Percentiles rank a stretch among this genome's conserved stretches.
These are phyloP conservation scores for Girardinus metallicus DNA, from an alignment of 2,797 vertebrate species.

Conservation along the genomic window DNA sequence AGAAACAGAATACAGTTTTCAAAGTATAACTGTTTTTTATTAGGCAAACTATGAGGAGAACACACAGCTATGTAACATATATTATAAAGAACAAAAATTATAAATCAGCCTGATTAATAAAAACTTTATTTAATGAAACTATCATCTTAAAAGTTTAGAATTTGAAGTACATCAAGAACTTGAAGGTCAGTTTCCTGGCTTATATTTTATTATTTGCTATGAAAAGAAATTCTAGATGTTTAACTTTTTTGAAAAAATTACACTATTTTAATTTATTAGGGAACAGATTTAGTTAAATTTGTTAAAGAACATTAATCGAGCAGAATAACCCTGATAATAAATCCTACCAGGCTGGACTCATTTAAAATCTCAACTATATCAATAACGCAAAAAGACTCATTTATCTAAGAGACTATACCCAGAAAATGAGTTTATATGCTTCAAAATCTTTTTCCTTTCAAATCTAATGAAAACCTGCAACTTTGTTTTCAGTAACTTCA, in stretches of 20 bases:
- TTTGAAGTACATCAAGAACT: neutral
- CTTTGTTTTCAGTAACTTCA: too few species aligned
- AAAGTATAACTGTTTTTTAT: neutral
- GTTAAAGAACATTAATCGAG: too few species aligned
- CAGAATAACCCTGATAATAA: neutral
- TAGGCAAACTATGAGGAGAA: neutral
- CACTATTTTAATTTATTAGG: neutral
- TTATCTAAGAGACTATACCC: neutral
- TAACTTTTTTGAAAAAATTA: neutral
- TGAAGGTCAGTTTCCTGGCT: neutral
- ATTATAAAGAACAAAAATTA: too few species aligned
- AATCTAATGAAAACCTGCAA: too few species aligned
- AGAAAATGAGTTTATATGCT: too few species aligned
- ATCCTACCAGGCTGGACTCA: neutral
- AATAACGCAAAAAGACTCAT: neutral
- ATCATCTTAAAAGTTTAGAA: neutral
- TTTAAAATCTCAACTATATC: neutral
- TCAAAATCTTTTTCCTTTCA: too few species aligned
- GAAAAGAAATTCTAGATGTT: too few species aligned
- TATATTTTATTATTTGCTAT: neutral
- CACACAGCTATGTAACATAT: neutral
- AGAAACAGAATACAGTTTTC: neutral
- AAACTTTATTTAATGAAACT: neutral
- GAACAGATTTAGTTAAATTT: neutral
- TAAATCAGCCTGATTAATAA: neutral